Evolutionary conservation across 2,113 vertebrate genomes (phyloP).

Genomic region (Brachyistius frenatus): DNA sequence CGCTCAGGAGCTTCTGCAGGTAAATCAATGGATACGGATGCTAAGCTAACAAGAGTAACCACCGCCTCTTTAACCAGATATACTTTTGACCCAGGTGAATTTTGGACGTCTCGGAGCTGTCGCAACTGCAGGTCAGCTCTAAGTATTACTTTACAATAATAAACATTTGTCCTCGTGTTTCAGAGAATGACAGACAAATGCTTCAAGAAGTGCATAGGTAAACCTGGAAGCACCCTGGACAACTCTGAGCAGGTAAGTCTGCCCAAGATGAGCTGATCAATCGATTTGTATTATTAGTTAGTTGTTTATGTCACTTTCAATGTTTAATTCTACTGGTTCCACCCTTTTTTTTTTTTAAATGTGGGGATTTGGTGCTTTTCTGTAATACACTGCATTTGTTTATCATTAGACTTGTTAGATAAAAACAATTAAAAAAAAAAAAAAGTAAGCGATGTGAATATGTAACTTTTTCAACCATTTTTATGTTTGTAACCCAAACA

Average conservation of each 20-base stretch:
- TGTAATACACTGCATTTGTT: too few species aligned
- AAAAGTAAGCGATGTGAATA: too few species aligned
- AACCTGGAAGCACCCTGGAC: conserved; percentile 93
- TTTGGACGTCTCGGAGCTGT: too few species aligned
- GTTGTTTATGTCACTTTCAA: background rate
- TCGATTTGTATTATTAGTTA: background rate
- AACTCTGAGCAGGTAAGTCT: conserved; percentile 94
- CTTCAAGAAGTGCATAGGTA: conserved; percentile 98
- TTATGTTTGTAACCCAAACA: too few species aligned
- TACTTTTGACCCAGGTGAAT: too few species aligned
- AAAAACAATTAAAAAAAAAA: too few species aligned
- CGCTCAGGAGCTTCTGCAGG: conserved; percentile 97
- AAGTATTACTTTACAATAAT: background rate
- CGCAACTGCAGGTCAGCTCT: background rate
- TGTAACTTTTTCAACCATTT: too few species aligned
- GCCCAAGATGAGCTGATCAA: background rate
- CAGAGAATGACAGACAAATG: conserved; percentile 99
- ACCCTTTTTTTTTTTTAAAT: too few species aligned
- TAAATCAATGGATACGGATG: conserved; percentile 55
- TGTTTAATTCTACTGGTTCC: background rate
- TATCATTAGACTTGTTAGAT: too few species aligned
- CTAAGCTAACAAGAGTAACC: conserved; percentile 36
- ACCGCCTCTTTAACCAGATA: too few species aligned
- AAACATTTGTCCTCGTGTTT: conserved; percentile 17
- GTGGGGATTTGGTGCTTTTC: too few species aligned